phyloP scores from a whole-genome alignment of 2,888 invertebrate genomes.

The Willowsia nigromaculata region DNA sequence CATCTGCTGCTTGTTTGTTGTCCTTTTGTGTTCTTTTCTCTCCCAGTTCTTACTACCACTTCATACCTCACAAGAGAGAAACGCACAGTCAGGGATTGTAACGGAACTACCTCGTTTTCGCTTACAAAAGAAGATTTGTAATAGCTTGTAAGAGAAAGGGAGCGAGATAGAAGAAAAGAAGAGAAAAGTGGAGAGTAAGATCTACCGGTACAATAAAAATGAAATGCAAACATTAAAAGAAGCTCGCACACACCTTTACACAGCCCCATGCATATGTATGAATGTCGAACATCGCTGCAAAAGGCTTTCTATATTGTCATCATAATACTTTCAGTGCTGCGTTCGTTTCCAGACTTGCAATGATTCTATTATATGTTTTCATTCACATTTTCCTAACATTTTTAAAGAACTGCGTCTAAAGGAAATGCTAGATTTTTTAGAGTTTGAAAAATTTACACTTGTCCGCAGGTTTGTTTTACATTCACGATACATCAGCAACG shows the following conservation, averaged over 20 bases:
- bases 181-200: not conserved
- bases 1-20: slow-evolving; percentile 33
- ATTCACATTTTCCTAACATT: no score
- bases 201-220: slow-evolving; percentile 29
- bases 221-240: slow-evolving; percentile 55
- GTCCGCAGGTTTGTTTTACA: no score
- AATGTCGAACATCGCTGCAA: not conserved
- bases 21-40: slow-evolving; percentile 9
- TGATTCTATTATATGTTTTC: no score
- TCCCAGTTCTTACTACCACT: not conserved
- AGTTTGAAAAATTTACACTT: no score
- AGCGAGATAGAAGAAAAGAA: not conserved
- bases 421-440: no score
- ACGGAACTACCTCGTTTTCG: not conserved
- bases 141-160: not conserved
- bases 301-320: slow-evolving; percentile 34
- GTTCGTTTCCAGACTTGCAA: no score
- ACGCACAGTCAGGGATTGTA: not conserved
- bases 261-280: not conserved
- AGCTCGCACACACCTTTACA: not conserved
- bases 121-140: not conserved
- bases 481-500: no score
- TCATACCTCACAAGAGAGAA: not conserved
- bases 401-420: no score
- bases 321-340: no score